These are phyloP conservation scores for Okamejei kenojei DNA, from an alignment of 2,797 vertebrate species.

Conservation along the genomic window DNA sequence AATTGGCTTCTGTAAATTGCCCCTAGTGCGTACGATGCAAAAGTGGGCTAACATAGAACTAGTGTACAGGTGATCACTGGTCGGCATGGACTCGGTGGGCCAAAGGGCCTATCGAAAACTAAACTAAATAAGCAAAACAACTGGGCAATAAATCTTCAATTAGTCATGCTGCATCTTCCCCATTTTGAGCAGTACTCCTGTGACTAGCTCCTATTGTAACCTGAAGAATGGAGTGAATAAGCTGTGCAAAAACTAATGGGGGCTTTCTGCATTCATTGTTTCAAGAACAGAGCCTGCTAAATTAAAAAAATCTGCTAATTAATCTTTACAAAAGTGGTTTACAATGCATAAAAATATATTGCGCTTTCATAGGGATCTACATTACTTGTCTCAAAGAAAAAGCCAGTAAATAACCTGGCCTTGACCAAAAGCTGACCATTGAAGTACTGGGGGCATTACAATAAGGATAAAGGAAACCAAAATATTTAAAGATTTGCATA, in stretches of 20 bases:
- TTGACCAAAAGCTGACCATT: background rate
- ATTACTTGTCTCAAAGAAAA: background rate
- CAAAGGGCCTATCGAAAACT: no score
- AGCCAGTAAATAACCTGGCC: background rate
- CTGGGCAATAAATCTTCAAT: constrained; percentile 15
- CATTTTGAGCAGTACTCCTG: background rate
- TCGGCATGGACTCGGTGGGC: no score
- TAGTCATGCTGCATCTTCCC: no score
- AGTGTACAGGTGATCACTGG: no score
- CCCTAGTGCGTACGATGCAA: no score
- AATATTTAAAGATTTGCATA: background rate
- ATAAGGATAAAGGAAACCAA: no score
- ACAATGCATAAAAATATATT: background rate
- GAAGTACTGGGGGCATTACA: background rate
- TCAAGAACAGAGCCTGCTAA: background rate
- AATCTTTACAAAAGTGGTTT: constrained; percentile 9
- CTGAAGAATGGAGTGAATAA: background rate
- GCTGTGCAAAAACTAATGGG: background rate
- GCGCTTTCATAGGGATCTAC: background rate
- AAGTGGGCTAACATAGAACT: no score
- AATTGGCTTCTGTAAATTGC: no score
- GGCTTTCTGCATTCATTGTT: background rate
- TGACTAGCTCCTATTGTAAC: background rate
- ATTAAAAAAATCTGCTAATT: background rate
- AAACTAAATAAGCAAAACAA: background rate